Base-by-base conservation (phyloP, 1,140 invertebrate genomes). In the Whitmania pigra region DNA sequence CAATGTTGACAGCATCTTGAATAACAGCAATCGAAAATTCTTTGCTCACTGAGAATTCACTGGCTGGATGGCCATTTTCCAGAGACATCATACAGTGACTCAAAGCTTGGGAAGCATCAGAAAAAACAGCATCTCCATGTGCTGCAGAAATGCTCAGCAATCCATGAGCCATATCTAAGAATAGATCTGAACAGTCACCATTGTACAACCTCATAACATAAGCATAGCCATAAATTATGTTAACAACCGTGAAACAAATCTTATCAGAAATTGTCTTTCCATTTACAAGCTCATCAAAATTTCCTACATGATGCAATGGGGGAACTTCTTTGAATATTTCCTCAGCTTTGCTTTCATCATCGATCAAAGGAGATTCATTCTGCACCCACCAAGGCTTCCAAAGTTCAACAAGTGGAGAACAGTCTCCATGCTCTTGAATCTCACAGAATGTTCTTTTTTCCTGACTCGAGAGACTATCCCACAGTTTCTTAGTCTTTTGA, bases 381-480 rank as follows among this genome's bases (percentile, higher is more conserved):
- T 63, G 25, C 27, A 63, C 73, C 80, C 80, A 81, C 79, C 79
- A 81, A 6, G 80, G 80, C 17, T 77, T 77, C 80, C 79, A 81
- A 3, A 80, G 40, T 73, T 80, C 77, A 13, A 81, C 73, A 20
- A 81, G 72, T n/a, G 22, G 20, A 20, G 25, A 4, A 27, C 3
- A 43, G 1, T 63, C 49, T 2, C 60, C 31, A 18, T 25, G 25
- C 18, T 25, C 40, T 20, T 53, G 40, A 27, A 60, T 20, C 18
- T 27, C 11, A 36, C 22, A 27, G 55, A 71, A 71, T 25, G 27
- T 18, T 53, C 31, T 36, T 9, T 53, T 27, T 25, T 71, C 71
- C 11, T 60, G 25, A 53, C 22, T 27, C 6, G 53, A 25, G 6
- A 70, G 53, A 22, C 15, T 31, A 49, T 53, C 69, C 22, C 31